Evolutionary conservation across 2,888 invertebrate genomes (phyloP).

Genomic region (Hoplodrina ambigua): DNA sequence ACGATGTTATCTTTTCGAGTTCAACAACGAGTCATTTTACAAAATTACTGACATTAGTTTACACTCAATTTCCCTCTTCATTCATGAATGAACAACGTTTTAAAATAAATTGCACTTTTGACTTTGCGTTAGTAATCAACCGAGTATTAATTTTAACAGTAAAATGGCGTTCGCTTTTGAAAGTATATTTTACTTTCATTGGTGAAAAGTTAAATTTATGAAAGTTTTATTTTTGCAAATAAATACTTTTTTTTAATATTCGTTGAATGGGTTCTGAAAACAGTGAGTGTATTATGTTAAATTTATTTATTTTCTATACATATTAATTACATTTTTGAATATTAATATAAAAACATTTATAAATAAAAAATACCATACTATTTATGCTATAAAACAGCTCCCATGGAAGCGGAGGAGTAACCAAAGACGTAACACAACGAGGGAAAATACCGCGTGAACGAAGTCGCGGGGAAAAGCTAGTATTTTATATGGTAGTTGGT

Average conservation of each 20-base stretch:
- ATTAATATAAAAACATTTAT: no score
- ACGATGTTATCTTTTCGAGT: constrained; percentile 50
- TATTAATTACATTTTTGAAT: no score
- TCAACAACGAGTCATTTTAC: constrained; percentile 57
- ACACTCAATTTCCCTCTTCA: constrained; percentile 66
- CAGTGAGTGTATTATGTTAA: no score
- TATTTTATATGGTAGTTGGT: no score
- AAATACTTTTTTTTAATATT: neutral
- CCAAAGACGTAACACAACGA: no score
- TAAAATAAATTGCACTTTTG: constrained; percentile 64
- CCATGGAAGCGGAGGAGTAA: no score
- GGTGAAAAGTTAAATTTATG: neutral
- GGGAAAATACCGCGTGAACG: no score
- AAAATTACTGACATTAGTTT: constrained; percentile 64
- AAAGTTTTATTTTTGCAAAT: neutral
- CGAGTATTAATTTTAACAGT: constrained; percentile 37
- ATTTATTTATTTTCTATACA: no score
- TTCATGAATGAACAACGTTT: constrained; percentile 48
- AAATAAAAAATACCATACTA: no score
- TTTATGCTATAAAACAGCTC: no score
- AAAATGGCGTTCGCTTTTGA: constrained; percentile 30
- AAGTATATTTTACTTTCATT: constrained; percentile 26
- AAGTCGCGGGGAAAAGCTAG: no score
- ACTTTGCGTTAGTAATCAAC: constrained; percentile 40
- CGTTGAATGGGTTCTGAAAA: neutral